phyloP scores from a whole-genome alignment of 2,797 vertebrate species.

The Bovichtus diacanthus region DNA sequence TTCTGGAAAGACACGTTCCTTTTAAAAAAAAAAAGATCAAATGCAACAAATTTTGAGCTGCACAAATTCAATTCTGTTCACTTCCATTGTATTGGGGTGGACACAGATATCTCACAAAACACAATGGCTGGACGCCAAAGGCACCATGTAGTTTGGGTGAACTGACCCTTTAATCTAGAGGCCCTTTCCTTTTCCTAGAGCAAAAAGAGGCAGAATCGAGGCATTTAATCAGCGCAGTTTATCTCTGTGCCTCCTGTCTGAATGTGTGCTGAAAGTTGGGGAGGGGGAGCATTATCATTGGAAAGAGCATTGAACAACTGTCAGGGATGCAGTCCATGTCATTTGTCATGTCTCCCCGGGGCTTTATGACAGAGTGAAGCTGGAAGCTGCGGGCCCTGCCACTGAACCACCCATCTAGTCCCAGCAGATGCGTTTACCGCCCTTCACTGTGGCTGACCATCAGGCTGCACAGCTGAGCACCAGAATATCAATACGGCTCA shows the following conservation, averaged over 20 bases:
- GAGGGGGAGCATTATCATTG: constrained; percentile 68
- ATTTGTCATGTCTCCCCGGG: constrained; percentile 81
- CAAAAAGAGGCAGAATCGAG: constrained; percentile 19
- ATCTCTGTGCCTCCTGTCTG: constrained; percentile 50
- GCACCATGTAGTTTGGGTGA: constrained; percentile 10
- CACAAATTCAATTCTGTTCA: background rate
- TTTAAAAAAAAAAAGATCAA: background rate
- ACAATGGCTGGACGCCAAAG: background rate
- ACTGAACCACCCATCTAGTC: constrained; percentile 74
- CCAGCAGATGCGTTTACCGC: constrained; percentile 73
- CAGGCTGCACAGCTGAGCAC: constrained; percentile 80
- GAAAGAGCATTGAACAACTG: constrained; percentile 80
- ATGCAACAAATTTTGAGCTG: background rate
- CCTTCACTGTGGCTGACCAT: constrained; percentile 70
- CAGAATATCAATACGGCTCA: constrained; percentile 80
- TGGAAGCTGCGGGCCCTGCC: constrained; percentile 56
- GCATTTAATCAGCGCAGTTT: constrained; percentile 57
- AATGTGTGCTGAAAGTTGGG: constrained; percentile 38
- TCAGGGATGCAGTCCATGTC: constrained; percentile 75
- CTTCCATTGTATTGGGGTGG: background rate
- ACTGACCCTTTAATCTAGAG: constrained; percentile 25
- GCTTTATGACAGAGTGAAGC: constrained; percentile 70
- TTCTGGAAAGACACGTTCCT: background rate
- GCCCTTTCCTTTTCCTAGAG: constrained; percentile 18
- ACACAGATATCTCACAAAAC: background rate